Conservation (phyloP, 2,113 vertebrate species). For the Chionodraco myersi region DNA sequence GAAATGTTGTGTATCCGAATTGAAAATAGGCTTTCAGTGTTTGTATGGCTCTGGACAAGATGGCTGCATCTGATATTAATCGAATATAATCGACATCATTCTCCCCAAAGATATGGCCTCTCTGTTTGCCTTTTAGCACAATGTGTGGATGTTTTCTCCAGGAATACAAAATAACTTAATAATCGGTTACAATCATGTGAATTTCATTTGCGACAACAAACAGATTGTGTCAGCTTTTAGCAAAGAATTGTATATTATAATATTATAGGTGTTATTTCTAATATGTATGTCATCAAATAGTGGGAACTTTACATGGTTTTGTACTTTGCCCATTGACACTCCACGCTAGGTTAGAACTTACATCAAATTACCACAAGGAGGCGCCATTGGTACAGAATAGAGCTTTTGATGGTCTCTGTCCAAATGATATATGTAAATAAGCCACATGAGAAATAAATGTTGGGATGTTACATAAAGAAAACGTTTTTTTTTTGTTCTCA, state of each 20-base stretch:
- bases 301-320: neutral
- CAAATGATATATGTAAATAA: neutral
- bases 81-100: neutral
- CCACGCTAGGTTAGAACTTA: neutral
- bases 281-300: neutral
- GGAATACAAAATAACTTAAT: neutral
- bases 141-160: neutral
- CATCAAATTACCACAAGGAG: constrained; percentile 7
- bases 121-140: neutral
- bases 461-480: too few species aligned
- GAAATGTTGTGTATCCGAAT: neutral
- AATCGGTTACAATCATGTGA: neutral
- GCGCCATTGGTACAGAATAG: neutral
- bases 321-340: neutral
- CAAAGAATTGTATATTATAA: neutral
- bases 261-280: neutral
- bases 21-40: neutral
- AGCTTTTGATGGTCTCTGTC: neutral
- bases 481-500: too few species aligned
- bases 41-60: constrained; percentile 3
- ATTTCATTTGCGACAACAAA: neutral
- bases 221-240: too few species aligned
- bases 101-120: neutral
- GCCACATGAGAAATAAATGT: too few species aligned
- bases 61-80: constrained; percentile 22